These are phyloP conservation scores for Callimorpha dominula DNA, from an alignment of 2,888 invertebrate species.

Conservation along the genomic window DNA sequence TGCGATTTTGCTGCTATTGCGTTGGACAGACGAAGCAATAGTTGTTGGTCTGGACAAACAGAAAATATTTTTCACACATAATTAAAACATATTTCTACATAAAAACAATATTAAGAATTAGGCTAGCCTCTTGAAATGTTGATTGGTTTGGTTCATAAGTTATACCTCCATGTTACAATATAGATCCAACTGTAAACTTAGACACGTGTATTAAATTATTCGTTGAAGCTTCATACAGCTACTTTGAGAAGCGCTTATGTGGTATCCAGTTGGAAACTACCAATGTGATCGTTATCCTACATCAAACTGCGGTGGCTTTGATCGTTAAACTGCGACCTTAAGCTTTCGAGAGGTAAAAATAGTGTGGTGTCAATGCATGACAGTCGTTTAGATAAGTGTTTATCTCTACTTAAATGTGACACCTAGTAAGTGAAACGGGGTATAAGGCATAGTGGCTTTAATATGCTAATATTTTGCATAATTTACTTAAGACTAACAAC, in stretches of 20 bases:
- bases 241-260: background rate
- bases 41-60: too few relatives aligned
- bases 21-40: too few relatives aligned
- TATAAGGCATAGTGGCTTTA: background rate
- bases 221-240: background rate
- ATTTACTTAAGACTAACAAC: too few relatives aligned
- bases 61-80: too few relatives aligned
- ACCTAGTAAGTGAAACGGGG: background rate
- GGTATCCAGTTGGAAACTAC: slow-evolving; percentile 28
- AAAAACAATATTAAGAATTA: background rate
- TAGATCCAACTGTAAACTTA: background rate
- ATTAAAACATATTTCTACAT: background rate
- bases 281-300: slow-evolving; percentile 44
- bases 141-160: background rate
- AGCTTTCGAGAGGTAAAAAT: slow-evolving; percentile 41
- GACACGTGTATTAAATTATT: background rate
- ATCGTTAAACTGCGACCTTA: slow-evolving; percentile 48
- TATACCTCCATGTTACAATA: background rate
- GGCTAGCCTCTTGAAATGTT: background rate
- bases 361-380: slow-evolving; percentile 38
- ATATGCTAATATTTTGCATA: too few relatives aligned
- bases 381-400: slow-evolving; percentile 49
- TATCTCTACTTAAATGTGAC: slow-evolving; percentile 25
- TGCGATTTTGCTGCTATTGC: too few relatives aligned
- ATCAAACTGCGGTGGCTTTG: slow-evolving; percentile 42